Percentiles rank a stretch among this genome's conserved stretches.
These are phyloP conservation scores for Dasyornis broadbenti DNA, from an alignment of 2,113 vertebrate species.

Conservation along the genomic window DNA sequence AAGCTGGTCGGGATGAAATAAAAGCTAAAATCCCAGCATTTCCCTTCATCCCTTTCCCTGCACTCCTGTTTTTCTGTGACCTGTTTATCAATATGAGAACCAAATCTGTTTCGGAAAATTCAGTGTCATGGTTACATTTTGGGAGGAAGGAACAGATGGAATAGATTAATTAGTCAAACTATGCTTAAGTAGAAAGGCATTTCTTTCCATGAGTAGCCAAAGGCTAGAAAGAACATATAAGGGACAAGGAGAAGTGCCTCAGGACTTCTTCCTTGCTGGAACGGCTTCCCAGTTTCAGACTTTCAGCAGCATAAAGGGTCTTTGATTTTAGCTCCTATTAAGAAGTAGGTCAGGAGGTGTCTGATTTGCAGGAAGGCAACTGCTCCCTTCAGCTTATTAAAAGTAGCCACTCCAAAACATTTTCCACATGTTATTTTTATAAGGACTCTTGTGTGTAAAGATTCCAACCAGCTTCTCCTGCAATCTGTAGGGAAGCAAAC, in stretches of 20 bases:
- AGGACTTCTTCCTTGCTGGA: conserved; percentile 52
- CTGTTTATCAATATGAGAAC: conserved; percentile 76
- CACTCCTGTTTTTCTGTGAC: conserved; percentile 47
- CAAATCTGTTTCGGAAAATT: conserved; percentile 78
- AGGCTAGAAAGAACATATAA: conserved; percentile 64
- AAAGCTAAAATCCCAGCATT: background rate
- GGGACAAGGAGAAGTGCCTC: conserved; percentile 51
- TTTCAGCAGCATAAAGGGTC: conserved; percentile 70
- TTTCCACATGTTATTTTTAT: background rate
- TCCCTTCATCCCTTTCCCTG: background rate
- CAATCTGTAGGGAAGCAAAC: background rate
- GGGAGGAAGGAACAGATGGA: conserved; percentile 82
- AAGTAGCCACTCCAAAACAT: conserved; percentile 19
- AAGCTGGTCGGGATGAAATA: background rate
- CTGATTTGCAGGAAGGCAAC: background rate
- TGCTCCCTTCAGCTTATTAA: background rate
- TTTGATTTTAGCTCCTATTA: conserved; percentile 69
- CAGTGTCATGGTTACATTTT: conserved; percentile 77
- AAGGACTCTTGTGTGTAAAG: background rate
- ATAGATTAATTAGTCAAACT: conserved; percentile 85
- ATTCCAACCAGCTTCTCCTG: background rate
- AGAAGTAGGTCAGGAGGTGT: conserved; percentile 41
- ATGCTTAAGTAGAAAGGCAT: conserved; percentile 84
- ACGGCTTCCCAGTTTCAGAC: conserved; percentile 42
- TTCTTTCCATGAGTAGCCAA: conserved; percentile 83